Evolutionary conservation across 2,113 vertebrate species (phyloP), one percentile per base, ranked within the genome.

Genomic region (Toxotes jaculatrix): DNA sequence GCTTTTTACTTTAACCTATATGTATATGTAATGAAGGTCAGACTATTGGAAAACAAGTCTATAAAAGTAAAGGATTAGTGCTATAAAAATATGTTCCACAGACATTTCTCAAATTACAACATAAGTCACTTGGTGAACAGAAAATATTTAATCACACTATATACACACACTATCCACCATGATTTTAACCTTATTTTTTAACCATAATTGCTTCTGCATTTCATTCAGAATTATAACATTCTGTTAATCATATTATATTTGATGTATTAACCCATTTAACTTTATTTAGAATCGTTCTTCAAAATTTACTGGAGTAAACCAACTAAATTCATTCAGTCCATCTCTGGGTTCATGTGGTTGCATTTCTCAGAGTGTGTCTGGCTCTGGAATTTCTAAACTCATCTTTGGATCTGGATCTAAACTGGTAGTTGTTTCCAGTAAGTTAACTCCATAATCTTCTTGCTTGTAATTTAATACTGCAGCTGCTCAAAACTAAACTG

Each of bases 381-480:
- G 23, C 21, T 74, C 27, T 49, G 49, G 16, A 21, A 36, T 14
- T 7, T 2, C 27, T 17, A 90, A 87, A 78, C 42, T 90, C 9
- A 9, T 70, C 56, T 89, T 89, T 83, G 86, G 80, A 16, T 70
- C n/a, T 17, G 82, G 88, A 13, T 57, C n/a, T 8, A 87, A 72
- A 61, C 34, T 92, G 1, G 79, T 9, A 10, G 77, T 91, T 34
- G 1, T 21, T 47, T 68, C 80, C 64, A 87, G 87, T 92, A 53
- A 53, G 49, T 53, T 53, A 53, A n/a, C 6, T 51, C 21, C 3
- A 47, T 47, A 42, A 42, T 10, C 42, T 43, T 43, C 11, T 43
- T 4, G 2, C 12, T 3, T 43, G 10, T 40, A 40, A 8, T 43
- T 12, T 43, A 13, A 43, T 11, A 43, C 5, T 11, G 8, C 38